Evolutionary conservation across 2,797 vertebrate species (phyloP).

Genomic region (Sitta carolinensis): DNA sequence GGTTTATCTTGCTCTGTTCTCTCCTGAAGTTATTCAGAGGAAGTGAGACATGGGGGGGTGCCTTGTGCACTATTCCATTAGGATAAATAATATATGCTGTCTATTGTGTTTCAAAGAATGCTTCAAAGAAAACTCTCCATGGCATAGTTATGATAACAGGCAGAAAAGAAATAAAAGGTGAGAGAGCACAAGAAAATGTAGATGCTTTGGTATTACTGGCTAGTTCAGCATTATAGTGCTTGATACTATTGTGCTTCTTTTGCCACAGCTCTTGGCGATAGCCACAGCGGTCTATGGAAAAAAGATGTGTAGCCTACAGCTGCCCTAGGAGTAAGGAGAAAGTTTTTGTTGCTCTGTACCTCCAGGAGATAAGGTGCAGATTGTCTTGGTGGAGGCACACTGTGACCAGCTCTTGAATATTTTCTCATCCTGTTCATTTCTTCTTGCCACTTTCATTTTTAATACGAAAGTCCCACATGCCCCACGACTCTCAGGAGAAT

Average conservation of each 20-base stretch:
- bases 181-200: not conserved
- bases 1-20: not conserved
- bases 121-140: conserved; percentile 15
- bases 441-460: not conserved
- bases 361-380: not conserved
- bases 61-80: not conserved
- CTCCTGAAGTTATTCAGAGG: not conserved
- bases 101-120: conserved; percentile 28
- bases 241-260: not conserved
- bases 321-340: not conserved
- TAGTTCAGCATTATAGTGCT: not conserved
- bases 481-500: not conserved
- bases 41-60: not conserved
- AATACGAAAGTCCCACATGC: not conserved
- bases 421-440: not conserved
- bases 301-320: not conserved
- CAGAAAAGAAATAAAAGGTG: conserved; percentile 11
- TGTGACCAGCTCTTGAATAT: not conserved
- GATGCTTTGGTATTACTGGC: conserved; percentile 1
- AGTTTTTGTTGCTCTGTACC: not conserved
- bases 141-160: conserved; percentile 24
- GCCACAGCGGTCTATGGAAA: not conserved
- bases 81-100: conserved; percentile 21
- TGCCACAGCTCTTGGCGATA: not conserved
- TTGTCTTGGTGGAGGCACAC: not conserved